Base-by-base conservation (phyloP, 2,113 vertebrate species). In the Noturus placidus region DNA sequence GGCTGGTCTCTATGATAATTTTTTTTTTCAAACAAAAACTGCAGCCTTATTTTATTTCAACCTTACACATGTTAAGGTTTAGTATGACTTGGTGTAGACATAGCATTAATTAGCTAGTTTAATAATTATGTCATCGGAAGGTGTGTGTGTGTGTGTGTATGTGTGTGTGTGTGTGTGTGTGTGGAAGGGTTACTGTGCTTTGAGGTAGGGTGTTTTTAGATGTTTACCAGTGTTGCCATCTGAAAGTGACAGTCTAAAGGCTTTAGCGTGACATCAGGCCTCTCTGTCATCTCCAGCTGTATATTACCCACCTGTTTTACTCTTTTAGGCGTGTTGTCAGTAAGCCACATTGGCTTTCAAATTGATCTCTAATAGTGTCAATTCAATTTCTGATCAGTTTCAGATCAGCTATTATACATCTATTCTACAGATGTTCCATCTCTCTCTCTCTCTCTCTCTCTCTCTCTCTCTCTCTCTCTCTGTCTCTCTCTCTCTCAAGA, bases 211-310 rank as follows among this genome's bases (percentile, higher is more conserved):
- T 86, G 77, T 35, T 90, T 46, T 69, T 85, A 85, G 30, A 84
- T 77, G 27, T 65, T 87, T 63, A 54, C 7, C 72, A 82, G 33
- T 57, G 35, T 83, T 74, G 19, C 50, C 89, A 88, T 88, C 85
- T 90, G 89, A 80, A 87, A 85, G 86, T 89, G 88, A 85, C 81
- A 87, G 86, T 63, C 78, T 87, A 25, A 82, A 88, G 67, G 65
- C 52, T 77, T 86, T 63, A 76, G 54, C 15, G 19, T 86, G 84
- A 87, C 67, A 85, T 78, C 76, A 61, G 72, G 87, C 54, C 83
- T 82, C 42, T 54, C 85, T 90, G 89, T 88, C 89, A 87, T 76
- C 57, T 30, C 38, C 87, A 87, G 85, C 87, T 90, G 87, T 27
- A 59, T 85, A 54, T 74, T 83, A 25, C 82, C 69, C 76, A 82